Evolutionary conservation across 2,113 vertebrate genomes (phyloP).

Genomic region (Catharus bicknelli): DNA sequence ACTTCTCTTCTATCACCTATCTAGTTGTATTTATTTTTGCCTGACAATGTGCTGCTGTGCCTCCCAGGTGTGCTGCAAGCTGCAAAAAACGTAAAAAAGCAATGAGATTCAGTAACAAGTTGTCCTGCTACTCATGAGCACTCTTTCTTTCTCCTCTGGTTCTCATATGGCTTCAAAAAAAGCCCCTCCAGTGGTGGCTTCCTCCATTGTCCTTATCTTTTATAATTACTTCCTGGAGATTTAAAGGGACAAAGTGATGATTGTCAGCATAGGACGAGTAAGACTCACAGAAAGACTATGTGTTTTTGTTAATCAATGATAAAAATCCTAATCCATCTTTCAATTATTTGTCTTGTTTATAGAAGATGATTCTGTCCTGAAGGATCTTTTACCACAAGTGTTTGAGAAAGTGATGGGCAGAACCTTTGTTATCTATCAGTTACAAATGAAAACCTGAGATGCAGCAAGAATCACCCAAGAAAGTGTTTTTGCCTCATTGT

Average conservation of each 20-base stretch:
- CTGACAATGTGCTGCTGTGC: background rate
- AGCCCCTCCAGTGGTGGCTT: background rate
- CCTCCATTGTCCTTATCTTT: background rate
- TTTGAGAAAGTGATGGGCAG: background rate
- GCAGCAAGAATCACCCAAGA: background rate
- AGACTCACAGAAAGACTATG: background rate
- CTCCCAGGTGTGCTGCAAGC: background rate
- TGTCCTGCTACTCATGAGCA: background rate
- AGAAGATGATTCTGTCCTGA: background rate
- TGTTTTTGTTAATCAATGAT: background rate
- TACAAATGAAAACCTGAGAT: background rate
- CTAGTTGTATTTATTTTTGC: background rate
- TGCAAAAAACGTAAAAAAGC: background rate
- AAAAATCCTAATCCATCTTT: background rate
- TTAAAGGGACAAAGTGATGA: background rate
- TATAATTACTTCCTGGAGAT: background rate
- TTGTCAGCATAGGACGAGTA: background rate
- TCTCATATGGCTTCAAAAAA: background rate
- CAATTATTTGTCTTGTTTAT: background rate
- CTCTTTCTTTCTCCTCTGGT: background rate
- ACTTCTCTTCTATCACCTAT: background rate
- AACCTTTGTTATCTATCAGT: background rate
- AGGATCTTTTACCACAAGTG: background rate
- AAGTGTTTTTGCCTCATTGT: background rate
- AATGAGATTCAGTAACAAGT: background rate